Conservation (phyloP, 2,113 vertebrate species). For the Mirounga angustirostris region DNA sequence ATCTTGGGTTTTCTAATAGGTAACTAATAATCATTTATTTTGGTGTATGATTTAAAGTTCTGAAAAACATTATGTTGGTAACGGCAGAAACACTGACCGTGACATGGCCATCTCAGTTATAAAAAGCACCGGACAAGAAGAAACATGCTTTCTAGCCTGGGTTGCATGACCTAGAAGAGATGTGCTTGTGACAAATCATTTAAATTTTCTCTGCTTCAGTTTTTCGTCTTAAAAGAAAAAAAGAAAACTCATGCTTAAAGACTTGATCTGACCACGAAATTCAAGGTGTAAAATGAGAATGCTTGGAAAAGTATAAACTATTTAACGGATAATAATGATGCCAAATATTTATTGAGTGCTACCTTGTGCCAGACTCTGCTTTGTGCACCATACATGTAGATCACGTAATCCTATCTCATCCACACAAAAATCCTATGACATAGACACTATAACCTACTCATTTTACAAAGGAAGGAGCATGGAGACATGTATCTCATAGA, state of each 20-base stretch:
- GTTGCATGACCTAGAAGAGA: neutral
- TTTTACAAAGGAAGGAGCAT: neutral
- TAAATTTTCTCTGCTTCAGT: neutral
- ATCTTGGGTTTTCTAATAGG: neutral
- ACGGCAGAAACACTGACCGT: accelerated
- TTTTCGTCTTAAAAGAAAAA: neutral
- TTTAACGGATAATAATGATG: neutral
- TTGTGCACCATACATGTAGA: neutral
- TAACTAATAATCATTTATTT: neutral
- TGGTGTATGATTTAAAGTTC: neutral
- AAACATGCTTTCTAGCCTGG: neutral
- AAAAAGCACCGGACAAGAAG: neutral
- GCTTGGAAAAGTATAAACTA: neutral
- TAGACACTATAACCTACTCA: neutral
- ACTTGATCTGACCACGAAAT: neutral
- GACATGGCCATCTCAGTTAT: neutral
- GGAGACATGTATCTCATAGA: neutral
- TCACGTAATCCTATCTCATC: neutral
- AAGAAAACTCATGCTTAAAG: neutral
- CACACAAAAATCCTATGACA: neutral
- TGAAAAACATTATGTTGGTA: neutral
- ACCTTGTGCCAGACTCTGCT: neutral
- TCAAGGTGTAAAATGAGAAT: conserved; percentile 13
- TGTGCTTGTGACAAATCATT: neutral
- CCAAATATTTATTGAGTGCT: neutral